A percentile compares a stretch with the other conserved stretches of the same genome.
These are phyloP conservation scores for Cygnus olor DNA, from an alignment of 2,797 vertebrate genomes.

Conservation along the genomic window DNA sequence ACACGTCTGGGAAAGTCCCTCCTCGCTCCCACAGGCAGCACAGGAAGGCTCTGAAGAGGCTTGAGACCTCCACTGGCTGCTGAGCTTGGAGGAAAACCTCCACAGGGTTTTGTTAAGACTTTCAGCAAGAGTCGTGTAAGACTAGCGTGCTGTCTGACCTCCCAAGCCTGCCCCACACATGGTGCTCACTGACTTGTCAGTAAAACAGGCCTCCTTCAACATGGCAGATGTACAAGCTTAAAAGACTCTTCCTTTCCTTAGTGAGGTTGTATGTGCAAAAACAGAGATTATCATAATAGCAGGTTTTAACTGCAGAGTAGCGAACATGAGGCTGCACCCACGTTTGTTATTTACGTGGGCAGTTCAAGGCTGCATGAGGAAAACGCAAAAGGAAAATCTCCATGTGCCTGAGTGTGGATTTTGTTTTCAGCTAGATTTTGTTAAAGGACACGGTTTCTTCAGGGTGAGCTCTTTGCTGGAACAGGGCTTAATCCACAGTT, in stretches of 20 bases:
- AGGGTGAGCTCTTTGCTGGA: not conserved
- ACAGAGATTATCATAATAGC: not conserved
- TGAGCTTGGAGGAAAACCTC: not conserved
- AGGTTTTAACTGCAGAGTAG: not conserved
- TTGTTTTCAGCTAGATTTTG: not conserved
- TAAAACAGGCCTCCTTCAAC: not conserved
- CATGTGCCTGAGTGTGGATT: not conserved
- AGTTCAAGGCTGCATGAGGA: not conserved
- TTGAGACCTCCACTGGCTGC: not conserved
- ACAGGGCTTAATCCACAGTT: not conserved
- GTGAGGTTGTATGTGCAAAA: not conserved
- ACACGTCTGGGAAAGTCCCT: rapidly evolving
- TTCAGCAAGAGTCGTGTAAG: not conserved
- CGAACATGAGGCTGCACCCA: not conserved
- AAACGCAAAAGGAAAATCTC: not conserved
- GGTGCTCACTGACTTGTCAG: not conserved
- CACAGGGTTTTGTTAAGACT: not conserved
- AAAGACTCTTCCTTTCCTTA: not conserved
- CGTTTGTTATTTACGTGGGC: not conserved
- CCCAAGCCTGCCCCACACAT: rapidly evolving
- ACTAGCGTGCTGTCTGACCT: not conserved
- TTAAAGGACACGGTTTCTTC: not conserved
- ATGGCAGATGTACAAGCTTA: not conserved
- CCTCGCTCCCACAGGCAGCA: rapidly evolving
- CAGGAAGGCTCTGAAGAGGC: not conserved